These are phyloP conservation scores for Onthophagus taurus DNA, from an alignment of 1,140 invertebrate genomes.

Conservation along the genomic window DNA sequence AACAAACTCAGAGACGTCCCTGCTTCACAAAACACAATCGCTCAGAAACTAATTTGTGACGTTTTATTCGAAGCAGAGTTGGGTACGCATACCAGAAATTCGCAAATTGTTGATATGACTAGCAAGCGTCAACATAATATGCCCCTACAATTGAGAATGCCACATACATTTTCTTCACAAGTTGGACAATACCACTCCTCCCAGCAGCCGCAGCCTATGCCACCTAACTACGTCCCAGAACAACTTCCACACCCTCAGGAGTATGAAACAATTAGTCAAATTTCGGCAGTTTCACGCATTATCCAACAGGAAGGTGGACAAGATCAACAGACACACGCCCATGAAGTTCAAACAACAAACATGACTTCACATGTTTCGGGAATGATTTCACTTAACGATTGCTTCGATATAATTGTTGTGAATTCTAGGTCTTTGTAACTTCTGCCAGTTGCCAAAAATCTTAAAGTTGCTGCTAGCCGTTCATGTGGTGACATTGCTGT, in stretches of 20 bases:
- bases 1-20: not conserved
- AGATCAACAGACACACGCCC: not conserved
- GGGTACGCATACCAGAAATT: not conserved
- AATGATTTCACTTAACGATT: slow-evolving; percentile 14
- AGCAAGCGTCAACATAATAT: slow-evolving; percentile 8
- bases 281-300: not conserved
- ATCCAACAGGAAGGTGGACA: not conserved
- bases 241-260: not conserved
- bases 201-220: not conserved
- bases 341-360: not conserved
- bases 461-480: slow-evolving; percentile 24
- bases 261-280: not conserved
- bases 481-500: slow-evolving; percentile 23
- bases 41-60: too few species aligned
- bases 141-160: slow-evolving; percentile 6
- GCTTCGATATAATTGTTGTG: slow-evolving; percentile 10
- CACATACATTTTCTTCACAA: slow-evolving; percentile 9
- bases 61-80: not conserved
- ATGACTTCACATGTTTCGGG: slow-evolving; percentile 13
- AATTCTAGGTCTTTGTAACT: slow-evolving; percentile 13
- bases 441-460: slow-evolving; percentile 17
- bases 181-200: not conserved
- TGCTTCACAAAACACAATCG: not conserved
- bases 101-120: not conserved
- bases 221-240: not conserved